phyloP scores from a whole-genome alignment of 92 coral and sea anemone species.

The Bergia sp. region DNA sequence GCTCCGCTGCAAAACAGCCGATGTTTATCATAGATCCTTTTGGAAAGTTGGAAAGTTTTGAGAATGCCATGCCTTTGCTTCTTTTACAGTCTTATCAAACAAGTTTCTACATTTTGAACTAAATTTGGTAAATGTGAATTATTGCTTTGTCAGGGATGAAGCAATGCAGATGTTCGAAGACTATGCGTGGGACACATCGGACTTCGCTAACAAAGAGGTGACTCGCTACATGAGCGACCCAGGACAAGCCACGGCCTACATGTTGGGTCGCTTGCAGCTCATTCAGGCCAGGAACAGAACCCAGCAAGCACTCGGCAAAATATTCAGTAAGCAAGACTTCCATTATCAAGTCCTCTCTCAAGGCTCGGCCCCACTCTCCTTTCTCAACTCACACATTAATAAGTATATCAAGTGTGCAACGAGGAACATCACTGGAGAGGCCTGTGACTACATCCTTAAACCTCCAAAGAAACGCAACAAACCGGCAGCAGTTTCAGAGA shows the following conservation, averaged over 20 bases:
- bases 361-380: conserved; percentile 93
- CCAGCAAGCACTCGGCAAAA: conserved; percentile 68
- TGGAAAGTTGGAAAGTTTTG: neutral
- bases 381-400: conserved; percentile 73
- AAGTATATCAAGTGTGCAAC: conserved; percentile 78
- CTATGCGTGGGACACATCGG: conserved; percentile 94
- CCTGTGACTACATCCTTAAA: conserved; percentile 17
- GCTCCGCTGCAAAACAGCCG: too few species aligned
- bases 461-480: conserved; percentile 23
- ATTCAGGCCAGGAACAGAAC: conserved; percentile 78
- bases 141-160: conserved; percentile 61
- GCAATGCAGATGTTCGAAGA: conserved; percentile 83
- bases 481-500: neutral
- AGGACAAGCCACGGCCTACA: conserved; percentile 98
- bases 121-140: neutral
- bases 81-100: neutral
- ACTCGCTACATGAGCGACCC: conserved; percentile 98
- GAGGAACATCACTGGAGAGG: conserved; percentile 23
- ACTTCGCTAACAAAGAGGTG: conserved; percentile 93
- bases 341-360: conserved; percentile 95
- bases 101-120: neutral
- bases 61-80: neutral
- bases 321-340: conserved; percentile 77
- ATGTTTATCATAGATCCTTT: too few species aligned
- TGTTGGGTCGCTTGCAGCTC: conserved; percentile 93